A percentile compares a stretch with the other conserved stretches of the same genome.
These are phyloP conservation scores for Nymphicus hollandicus DNA, from an alignment of 2,113 vertebrate species.

Conservation along the genomic window DNA sequence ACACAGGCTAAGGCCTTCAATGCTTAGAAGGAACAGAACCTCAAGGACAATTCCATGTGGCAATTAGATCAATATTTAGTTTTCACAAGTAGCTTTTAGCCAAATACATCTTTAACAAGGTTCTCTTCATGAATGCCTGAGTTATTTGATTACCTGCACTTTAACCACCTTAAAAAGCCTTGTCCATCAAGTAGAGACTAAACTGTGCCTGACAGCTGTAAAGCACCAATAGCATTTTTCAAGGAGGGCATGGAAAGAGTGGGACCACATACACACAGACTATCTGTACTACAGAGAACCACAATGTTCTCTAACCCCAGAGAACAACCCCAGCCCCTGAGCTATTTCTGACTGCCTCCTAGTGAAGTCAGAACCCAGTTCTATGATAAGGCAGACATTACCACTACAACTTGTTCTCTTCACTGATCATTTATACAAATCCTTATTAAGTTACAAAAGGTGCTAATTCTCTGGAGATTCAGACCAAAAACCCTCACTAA, in stretches of 20 bases:
- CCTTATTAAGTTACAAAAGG: neutral
- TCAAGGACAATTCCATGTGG: neutral
- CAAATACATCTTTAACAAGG: neutral
- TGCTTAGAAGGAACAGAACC: neutral
- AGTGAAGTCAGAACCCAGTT: neutral
- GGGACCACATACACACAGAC: neutral
- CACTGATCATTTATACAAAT: accelerated
- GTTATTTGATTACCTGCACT: neutral
- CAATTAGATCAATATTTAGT: neutral
- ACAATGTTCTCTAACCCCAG: neutral
- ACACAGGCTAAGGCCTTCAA: neutral
- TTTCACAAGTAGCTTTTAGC: neutral
- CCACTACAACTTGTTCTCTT: neutral
- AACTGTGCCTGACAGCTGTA: neutral
- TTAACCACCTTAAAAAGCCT: neutral
- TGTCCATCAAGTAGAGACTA: neutral
- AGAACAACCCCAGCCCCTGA: neutral
- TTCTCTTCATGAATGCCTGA: neutral
- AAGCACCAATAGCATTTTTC: neutral
- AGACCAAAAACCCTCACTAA: neutral
- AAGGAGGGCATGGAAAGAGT: neutral
- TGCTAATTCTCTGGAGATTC: neutral
- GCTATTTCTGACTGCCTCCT: neutral
- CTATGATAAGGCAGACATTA: neutral
- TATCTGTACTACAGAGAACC: neutral